Percentiles rank a stretch among this genome's conserved stretches.
These are phyloP conservation scores for Procapra przewalskii DNA, from an alignment of 2,113 vertebrate genomes.

Conservation along the genomic window DNA sequence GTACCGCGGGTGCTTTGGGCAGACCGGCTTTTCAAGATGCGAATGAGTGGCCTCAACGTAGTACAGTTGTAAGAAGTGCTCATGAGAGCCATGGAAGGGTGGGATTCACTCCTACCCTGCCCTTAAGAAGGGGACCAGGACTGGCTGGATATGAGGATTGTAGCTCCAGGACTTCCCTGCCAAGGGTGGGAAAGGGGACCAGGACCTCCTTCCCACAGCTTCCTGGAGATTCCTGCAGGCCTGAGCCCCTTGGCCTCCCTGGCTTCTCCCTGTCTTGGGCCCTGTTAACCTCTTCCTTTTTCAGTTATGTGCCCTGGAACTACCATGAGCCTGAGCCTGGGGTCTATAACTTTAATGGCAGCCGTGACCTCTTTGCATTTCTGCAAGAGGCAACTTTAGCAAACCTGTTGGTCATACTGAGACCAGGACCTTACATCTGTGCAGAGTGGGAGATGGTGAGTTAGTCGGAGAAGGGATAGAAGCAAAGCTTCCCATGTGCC, in stretches of 20 bases:
- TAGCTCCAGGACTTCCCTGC: background rate
- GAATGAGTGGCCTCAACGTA: constrained; percentile 91
- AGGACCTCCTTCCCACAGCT: background rate
- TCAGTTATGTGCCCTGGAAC: constrained; percentile 96
- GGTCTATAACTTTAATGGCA: constrained; percentile 87
- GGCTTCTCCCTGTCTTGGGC: background rate
- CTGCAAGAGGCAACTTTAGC: constrained; percentile 88
- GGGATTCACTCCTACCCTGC: background rate
- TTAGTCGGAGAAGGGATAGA: background rate
- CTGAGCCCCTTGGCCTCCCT: background rate
- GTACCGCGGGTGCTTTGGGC: constrained; percentile 90
- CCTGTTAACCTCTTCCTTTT: constrained; percentile 58
- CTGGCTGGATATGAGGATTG: background rate
- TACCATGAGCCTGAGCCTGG: constrained; percentile 90
- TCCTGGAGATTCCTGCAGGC: background rate
- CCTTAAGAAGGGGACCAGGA: background rate
- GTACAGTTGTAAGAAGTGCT: constrained; percentile 90
- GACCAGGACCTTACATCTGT: constrained; percentile 97
- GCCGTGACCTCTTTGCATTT: constrained; percentile 90
- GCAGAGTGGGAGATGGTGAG: constrained; percentile 99
- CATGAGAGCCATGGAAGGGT: background rate
- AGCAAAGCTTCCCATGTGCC: background rate
- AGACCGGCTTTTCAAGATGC: constrained; percentile 93
- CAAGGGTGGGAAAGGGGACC: background rate
- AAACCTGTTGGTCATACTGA: constrained; percentile 92